Evolutionary conservation across 2,113 vertebrate genomes (phyloP), one percentile per base, ranked within the genome.

Genomic region (Prunella fulvescens): DNA sequence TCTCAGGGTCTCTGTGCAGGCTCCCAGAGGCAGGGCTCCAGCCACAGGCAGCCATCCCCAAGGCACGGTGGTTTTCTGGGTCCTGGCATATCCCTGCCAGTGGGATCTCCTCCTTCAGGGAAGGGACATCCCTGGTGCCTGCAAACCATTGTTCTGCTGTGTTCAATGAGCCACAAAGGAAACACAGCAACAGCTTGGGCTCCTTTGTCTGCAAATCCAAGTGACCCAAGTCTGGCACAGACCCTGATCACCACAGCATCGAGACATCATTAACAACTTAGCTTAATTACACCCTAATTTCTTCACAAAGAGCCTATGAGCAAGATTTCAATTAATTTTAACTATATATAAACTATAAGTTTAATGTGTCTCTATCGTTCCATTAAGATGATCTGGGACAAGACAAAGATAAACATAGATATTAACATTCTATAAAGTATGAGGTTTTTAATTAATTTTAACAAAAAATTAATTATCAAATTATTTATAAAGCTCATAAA

Each of bases 261-360:
- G 31, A 94, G 93, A 86, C 60, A 85, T 50, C 78, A 57, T 85
- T 85, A 89, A 65, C 74, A 64, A 29, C 67, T 86, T 71, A n/a
- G 22, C 67, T 86, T 93, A 95, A 95, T 95, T 92, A 92, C 31
- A 90, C 60, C 60, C 31, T 90, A 73, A 92, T 93, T 90, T 92
- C 60, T 94, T 66, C 61, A 90, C 6, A 9, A 72, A 62, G 56
- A 67, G 14, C n/a, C 79, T 88, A 60, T 33, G 51, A 95, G 51
- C 8, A 83, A 88, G 56, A 93, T 64, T 90, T 94, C 92, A 88
- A 94, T 96, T 95, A 96, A 86, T 81, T 90, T 94, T 64, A 91
- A 92, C 84, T 90, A 78, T 67, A 78, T 86, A 12, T 85, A 60
- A 60, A 60, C 57, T n/a, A 26, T 37, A 94, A 83, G 64, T 88